phyloP scores from a whole-genome alignment of 2,797 vertebrate species.

The Spinus pinus region DNA sequence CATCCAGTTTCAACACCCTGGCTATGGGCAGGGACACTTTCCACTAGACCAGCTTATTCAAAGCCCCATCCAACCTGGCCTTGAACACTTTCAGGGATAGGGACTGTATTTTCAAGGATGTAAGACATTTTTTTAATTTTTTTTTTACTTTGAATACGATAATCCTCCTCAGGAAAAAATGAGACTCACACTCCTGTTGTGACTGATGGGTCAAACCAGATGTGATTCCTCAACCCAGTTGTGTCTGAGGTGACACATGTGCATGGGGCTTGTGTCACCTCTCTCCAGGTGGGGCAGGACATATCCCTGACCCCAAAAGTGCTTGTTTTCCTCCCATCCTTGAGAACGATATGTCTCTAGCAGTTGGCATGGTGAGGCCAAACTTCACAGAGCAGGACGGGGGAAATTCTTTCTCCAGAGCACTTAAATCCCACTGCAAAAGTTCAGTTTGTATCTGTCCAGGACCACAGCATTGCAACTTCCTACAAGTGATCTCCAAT shows the following conservation, averaged over 20 bases:
- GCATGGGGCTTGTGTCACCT: background rate
- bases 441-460: background rate
- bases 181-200: background rate
- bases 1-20: background rate
- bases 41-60: background rate
- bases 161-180: background rate
- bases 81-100: background rate
- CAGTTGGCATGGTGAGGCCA: background rate
- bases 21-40: background rate
- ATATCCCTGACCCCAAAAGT: background rate
- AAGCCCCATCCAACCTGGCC: background rate
- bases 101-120: background rate
- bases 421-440: background rate
- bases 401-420: background rate
- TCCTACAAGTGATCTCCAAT: background rate
- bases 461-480: background rate
- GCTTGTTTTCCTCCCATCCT: background rate
- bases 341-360: background rate
- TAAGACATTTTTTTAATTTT: background rate
- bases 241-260: background rate
- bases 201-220: background rate
- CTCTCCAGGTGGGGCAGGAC: background rate
- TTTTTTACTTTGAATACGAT: background rate
- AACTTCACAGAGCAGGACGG: background rate
- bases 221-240: background rate